phyloP scores from a whole-genome alignment of 2,888 invertebrate genomes.

The Caenorhabditis virilis region DNA sequence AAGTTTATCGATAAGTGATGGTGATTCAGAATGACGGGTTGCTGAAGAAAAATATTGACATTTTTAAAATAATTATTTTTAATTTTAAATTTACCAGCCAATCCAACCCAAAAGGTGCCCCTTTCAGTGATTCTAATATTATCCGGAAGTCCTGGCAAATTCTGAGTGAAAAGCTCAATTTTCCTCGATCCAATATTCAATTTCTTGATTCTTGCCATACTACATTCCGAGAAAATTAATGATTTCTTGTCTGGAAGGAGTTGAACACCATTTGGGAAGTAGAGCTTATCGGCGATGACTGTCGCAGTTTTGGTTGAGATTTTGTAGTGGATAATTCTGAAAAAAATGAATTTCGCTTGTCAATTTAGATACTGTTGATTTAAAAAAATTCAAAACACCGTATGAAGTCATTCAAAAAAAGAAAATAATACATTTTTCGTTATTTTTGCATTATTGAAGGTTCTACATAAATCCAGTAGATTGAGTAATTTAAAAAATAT shows the following conservation, averaged over 20 bases:
- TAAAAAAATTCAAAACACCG: too few species aligned
- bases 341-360: conserved; percentile 3
- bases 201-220: conserved; percentile 76
- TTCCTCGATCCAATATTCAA: conserved; percentile 52
- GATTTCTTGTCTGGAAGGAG: conserved; percentile 83
- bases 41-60: too few species aligned
- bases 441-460: too few species aligned
- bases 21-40: conserved; percentile 14
- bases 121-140: conserved; percentile 72
- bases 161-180: conserved; percentile 80
- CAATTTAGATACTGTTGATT: too few species aligned
- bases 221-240: conserved; percentile 80
- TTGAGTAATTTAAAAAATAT: too few species aligned
- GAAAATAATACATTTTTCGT: too few species aligned
- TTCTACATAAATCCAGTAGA: too few species aligned
- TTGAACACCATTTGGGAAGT: conserved; percentile 85
- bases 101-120: conserved; percentile 49
- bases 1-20: conserved; percentile 38
- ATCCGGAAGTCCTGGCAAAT: conserved; percentile 76
- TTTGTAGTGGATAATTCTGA: conserved; percentile 77
- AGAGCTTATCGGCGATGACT: conserved; percentile 79
- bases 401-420: too few species aligned
- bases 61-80: neutral
- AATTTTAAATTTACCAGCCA: conserved; percentile 23
- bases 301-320: conserved; percentile 79